Base-by-base conservation (phyloP, 2,888 invertebrate species). In the Nasonia oneida region DNA sequence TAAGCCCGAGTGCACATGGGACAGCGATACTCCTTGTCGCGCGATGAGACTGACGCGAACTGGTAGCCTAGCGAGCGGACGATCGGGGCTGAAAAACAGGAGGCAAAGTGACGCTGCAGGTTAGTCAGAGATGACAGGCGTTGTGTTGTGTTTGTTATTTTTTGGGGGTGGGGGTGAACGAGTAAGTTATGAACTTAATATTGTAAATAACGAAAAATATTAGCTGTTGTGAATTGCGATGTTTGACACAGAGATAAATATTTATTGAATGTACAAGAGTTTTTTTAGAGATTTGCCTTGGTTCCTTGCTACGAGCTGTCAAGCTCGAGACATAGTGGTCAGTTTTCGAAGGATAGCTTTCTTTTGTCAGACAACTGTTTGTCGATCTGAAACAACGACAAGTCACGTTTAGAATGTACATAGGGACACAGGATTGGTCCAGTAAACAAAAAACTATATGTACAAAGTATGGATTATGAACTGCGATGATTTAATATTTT, bases 1-100 rank as follows among this genome's bases (percentile, higher is more conserved):
- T 95, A 95, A 87, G 94, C 94, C 91, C 95, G 94, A 87, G 94
- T 93, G 89, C 95, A 95, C 74, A 94, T 94, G 76, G 93, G 92
- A 90, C 95, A 95, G 50, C 71, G 50, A 29, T 47, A 78, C 18
- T 15, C 10, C 50, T 57, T 81, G 0, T 76, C 53, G 37, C 61
- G n/a, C 8, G 15, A n/a, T 5, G 29, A 39, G 15, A 18, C 14
- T 15, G 53, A 8, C n/a, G 6, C 73, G n/a, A 73, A n/a, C 23
- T 47, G 47, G 67, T 29, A 67, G 67, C 10, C 23, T 23, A 0
- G 29, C 64, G 67, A 5, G 3, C 15, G 12, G 29, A 29, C 67
- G 67, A 29, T 67, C 4, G 67, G 14, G n/a, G 42, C 73, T 73
- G 73, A 39, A 73, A 73, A 39, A 73, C n/a, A 64, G 18, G 42